A percentile compares a stretch with the other conserved stretches of the same genome.
Evolutionary conservation across 2,888 invertebrate genomes (phyloP).

Genomic region (Ischnura elegans): DNA sequence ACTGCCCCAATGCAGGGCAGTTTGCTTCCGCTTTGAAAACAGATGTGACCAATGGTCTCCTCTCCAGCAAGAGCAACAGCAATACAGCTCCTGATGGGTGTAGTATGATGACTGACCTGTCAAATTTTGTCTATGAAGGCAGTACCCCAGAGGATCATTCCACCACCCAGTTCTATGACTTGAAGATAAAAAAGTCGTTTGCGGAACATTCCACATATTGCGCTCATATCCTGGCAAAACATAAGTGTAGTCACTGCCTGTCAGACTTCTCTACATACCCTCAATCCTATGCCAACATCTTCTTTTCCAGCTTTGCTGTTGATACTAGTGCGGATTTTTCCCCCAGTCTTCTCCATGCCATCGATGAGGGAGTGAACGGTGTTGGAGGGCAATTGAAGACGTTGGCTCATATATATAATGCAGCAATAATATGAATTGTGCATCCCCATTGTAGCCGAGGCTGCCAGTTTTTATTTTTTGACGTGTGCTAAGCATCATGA

Average conservation of each 20-base stretch:
- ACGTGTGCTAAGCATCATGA: no score
- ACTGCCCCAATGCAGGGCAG: not conserved
- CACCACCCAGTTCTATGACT: no score
- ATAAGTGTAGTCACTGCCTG: not conserved
- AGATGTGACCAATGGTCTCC: not conserved
- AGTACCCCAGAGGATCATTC: no score
- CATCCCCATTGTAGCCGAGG: no score
- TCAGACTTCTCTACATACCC: not conserved
- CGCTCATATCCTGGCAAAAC: not conserved
- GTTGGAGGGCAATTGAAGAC: not conserved
- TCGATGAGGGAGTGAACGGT: not conserved
- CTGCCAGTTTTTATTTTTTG: no score
- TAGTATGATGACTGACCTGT: not conserved
- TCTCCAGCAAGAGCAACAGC: not conserved
- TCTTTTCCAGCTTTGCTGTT: not conserved
- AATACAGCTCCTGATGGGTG: conserved; percentile 2
- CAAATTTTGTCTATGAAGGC: not conserved
- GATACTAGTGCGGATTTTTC: not conserved
- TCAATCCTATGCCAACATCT: not conserved
- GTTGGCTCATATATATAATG: not conserved
- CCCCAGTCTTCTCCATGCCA: not conserved
- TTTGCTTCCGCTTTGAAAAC: not conserved
- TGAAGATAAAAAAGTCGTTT: not conserved
- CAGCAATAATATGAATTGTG: not conserved
- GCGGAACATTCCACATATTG: not conserved